Conservation (phyloP, 1,140 invertebrate genomes). For the Pachyrhynchus sulphureomaculatus region DNA sequence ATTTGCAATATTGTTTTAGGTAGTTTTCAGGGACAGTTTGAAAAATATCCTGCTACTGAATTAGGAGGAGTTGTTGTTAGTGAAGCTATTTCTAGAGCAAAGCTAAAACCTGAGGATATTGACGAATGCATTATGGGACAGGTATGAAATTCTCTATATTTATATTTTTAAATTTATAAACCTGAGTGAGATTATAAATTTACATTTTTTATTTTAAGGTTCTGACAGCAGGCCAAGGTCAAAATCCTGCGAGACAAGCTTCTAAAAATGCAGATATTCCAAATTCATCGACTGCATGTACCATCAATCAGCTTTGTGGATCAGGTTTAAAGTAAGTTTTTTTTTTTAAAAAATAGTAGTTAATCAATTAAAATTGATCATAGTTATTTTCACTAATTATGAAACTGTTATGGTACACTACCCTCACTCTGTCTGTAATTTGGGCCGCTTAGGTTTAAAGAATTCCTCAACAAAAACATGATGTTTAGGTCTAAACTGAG, state of each 20-base stretch:
- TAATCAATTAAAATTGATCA: neutral
- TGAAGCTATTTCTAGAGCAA: constrained; percentile 66
- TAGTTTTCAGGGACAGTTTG: constrained; percentile 40
- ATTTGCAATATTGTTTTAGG: constrained; percentile 30
- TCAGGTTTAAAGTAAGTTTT: constrained; percentile 73
- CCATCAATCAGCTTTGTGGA: constrained; percentile 85
- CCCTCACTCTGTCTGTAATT: no score
- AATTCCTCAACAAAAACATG: no score
- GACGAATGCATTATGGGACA: constrained; percentile 87
- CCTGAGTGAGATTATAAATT: neutral
- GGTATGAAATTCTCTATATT: constrained; percentile 53
- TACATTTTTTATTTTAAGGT: constrained; percentile 54
- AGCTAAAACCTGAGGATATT: constrained; percentile 65
- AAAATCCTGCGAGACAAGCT: constrained; percentile 85
- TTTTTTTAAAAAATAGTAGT: neutral
- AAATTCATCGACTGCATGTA: constrained; percentile 68
- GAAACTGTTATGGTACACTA: neutral
- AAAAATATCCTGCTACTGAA: constrained; percentile 56
- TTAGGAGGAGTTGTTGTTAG: constrained; percentile 76
- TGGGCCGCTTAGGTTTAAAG: no score
- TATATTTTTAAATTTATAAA: constrained; percentile 15
- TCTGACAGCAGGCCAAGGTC: constrained; percentile 72
- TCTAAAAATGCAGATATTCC: constrained; percentile 77
- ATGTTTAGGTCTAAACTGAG: no score
- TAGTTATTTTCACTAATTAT: neutral